Base-by-base conservation (phyloP, 2,888 invertebrate species). In the Rotaria sp. region DNA sequence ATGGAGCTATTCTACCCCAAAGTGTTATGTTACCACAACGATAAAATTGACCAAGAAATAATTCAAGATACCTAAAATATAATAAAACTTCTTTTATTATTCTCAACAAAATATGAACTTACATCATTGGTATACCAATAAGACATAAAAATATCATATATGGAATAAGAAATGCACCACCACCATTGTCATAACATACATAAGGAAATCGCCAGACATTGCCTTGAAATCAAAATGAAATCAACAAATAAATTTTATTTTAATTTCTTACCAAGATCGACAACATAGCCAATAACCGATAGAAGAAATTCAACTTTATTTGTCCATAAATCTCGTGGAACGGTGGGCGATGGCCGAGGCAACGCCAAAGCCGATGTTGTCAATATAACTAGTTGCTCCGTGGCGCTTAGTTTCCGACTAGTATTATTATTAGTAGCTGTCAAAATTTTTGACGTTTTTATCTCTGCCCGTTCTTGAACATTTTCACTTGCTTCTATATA, bases 221-320 rank as follows among this genome's bases (percentile, higher is more conserved):
- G 11, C 87, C 87, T 67, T 74, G 18, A 45, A 45, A 11, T n/a
- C 10, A 45, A 45, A n/a, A 10, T 26, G 5, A 45, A 26, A 10
- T 24, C 4, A 52, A 45, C 45, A 2, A 4, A 75, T 75, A 38
- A 38, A 41, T 26, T 67, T 57, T 35, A 26, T 21, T 21, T 80
- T 5, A 80, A 45, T 30, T 38, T 26, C 45, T 84, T 87, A 38
- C 87, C 87, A 45, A 87, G 57, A 67, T 87, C 87, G 41, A 87
- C 87, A 5, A 85, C 85, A 84, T 85, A 87, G 26, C 87, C 87
- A 80, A 87, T 87, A 26, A 87, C 86, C 8, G 87, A 85, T 18
- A 87, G 84, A 74, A 87, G 84, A 84, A 86, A 87, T 48, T 87
- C 87, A 21, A 85, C 67, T 84, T 87, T 87, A n/a, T 87, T 87